Conservation (phyloP, 2,888 invertebrate genomes). For the Macroteleia sp. region DNA sequence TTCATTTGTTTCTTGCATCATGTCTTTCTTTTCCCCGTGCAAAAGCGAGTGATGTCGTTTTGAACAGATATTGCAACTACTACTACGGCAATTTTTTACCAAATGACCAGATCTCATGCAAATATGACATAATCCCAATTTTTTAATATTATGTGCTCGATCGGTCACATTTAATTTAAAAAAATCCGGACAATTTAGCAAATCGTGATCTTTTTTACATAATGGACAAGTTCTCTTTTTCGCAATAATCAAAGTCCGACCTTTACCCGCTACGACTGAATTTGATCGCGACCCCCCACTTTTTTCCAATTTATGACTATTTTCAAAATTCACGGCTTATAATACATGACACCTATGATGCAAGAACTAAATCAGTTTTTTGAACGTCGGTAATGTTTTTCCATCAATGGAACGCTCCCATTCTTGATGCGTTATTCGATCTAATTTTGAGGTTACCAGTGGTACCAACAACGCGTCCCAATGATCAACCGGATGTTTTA, state of each 20-base stretch:
- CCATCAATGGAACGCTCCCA: conserved; percentile 11
- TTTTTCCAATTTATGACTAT: conserved; percentile 19
- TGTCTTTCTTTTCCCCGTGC: not conserved
- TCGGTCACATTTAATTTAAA: conserved; percentile 1
- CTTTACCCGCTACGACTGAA: not conserved
- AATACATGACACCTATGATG: too few species aligned
- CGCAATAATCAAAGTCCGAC: not conserved
- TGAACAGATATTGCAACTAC: conserved; percentile 1
- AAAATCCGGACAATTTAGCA: conserved; percentile 25
- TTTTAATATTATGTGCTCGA: not conserved
- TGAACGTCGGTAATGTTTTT: too few species aligned
- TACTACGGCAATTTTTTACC: not conserved
- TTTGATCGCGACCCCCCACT: too few species aligned
- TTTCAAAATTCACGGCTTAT: too few species aligned
- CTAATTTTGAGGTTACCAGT: conserved; percentile 26
- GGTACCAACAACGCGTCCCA: conserved; percentile 27
- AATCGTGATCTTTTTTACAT: conserved; percentile 3
- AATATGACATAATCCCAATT: conserved; percentile 14
- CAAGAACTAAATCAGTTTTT: too few species aligned
- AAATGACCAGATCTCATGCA: conserved; percentile 11
- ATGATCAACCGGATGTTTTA: conserved; percentile 12
- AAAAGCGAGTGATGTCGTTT: conserved; percentile 14
- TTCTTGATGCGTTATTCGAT: not conserved
- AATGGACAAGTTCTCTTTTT: conserved; percentile 4
- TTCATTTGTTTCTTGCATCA: not conserved